Percentiles rank a stretch among this genome's conserved stretches.
phyloP scores from a whole-genome alignment of 2,888 invertebrate species.

The Lissocephala sabroskyi region DNA sequence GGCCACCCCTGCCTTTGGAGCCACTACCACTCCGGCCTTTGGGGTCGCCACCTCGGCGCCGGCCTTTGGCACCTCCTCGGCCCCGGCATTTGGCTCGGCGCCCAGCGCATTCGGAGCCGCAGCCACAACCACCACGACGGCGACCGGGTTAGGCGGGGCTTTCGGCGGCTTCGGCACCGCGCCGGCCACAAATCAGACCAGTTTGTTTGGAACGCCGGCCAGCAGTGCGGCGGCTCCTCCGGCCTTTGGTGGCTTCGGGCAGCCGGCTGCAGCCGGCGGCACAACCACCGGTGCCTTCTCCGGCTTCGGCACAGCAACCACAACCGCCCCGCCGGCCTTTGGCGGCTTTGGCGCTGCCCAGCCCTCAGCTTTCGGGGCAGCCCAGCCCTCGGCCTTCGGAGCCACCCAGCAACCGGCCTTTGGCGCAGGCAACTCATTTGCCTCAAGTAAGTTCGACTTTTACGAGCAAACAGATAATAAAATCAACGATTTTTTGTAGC shows the following conservation, averaged over 20 bases:
- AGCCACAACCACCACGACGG: constrained; percentile 52
- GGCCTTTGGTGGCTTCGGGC: constrained; percentile 72
- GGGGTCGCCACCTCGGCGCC: constrained; percentile 25
- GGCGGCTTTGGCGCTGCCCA: constrained; percentile 72
- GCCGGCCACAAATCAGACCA: constrained; percentile 56
- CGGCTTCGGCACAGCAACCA: constrained; percentile 69
- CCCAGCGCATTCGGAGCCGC: constrained; percentile 48
- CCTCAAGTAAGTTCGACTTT: constrained; percentile 32
- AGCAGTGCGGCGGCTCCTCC: constrained; percentile 68
- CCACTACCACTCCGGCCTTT: constrained; percentile 34
- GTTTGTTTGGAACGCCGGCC: constrained; percentile 69
- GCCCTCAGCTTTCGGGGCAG: not conserved
- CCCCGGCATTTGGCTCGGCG: constrained; percentile 42
- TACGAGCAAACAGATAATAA: too few relatives aligned
- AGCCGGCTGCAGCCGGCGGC: constrained; percentile 34
- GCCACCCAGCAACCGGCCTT: constrained; percentile 29
- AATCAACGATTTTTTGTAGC: constrained; percentile 32
- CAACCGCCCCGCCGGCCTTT: constrained; percentile 70
- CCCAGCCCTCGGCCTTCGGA: constrained; percentile 4
- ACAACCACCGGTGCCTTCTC: constrained; percentile 45
- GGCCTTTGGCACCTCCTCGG: constrained; percentile 13
- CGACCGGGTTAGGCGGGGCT: constrained; percentile 54
- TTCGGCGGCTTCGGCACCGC: constrained; percentile 72
- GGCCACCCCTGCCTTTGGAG: constrained; percentile 31
- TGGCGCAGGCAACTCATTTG: constrained; percentile 31